Evolutionary conservation across 1,140 invertebrate genomes (phyloP).

Genomic region (Heterodera carotae): DNA sequence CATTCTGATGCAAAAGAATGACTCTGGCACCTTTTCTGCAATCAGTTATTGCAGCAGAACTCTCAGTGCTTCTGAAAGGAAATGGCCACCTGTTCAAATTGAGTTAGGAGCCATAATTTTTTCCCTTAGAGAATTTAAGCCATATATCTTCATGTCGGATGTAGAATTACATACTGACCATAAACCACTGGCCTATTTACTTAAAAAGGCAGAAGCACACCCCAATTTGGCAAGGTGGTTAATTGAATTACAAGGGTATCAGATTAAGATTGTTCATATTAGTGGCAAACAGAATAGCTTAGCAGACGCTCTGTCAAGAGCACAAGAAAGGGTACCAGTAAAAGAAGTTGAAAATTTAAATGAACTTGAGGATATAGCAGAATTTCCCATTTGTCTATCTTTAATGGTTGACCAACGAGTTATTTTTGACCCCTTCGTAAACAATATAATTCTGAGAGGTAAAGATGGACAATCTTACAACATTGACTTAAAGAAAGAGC

Average conservation of each 20-base stretch:
- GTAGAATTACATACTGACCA: conserved; percentile 24
- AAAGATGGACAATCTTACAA: neutral
- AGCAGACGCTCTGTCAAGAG: neutral
- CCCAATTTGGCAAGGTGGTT: neutral
- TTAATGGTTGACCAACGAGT: neutral
- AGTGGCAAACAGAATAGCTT: neutral
- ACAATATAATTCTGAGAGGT: neutral
- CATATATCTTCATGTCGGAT: conserved; percentile 11
- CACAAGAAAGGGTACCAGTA: neutral
- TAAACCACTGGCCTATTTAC: neutral
- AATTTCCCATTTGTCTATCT: neutral
- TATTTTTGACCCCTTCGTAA: neutral
- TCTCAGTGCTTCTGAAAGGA: conserved; percentile 1
- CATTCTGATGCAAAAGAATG: conserved; percentile 22
- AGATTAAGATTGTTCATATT: neutral
- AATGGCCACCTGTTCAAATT: conserved; percentile 13
- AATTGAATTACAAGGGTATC: neutral
- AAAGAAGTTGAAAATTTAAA: neutral
- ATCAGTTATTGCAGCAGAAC: conserved; percentile 12
- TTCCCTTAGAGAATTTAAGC: conserved; percentile 13
- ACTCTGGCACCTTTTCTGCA: neutral
- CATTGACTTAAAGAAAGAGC: neutral
- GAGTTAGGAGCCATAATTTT: conserved; percentile 15
- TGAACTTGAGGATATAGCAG: neutral
- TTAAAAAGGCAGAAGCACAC: neutral